Base-by-base conservation (phyloP, 2,113 vertebrate genomes). In the Halcyon senegalensis region DNA sequence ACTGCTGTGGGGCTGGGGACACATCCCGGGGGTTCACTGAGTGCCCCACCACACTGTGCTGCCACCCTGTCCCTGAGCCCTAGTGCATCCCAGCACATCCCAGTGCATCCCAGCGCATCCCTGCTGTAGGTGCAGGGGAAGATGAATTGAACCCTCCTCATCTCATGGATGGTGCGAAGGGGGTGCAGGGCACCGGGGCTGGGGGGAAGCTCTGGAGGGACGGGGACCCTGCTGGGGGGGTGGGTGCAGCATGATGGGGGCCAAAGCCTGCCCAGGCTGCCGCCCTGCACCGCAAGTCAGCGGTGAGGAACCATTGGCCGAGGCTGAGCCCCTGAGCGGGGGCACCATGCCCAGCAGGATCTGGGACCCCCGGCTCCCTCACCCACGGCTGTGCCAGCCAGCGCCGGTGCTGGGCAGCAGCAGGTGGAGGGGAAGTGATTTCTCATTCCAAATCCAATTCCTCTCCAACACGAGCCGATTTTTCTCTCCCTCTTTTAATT, bases 401-500 rank as follows among this genome's bases (percentile, higher is more conserved):
- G 67, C 3, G 0, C 72, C 11, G 1, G 82, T 3, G 0, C 50
- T 0, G 30, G 87, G 80, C 89, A 89, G 60, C 80, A 50, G 75
- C 92, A 66, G 84, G 90, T 39, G 0, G 82, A 81, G 50, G 84
- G 80, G 83, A 89, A 75, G 79, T 0, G 27, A 95, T 96, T 95
- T 94, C 95, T 97, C 87, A 92, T 96, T 96, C 94, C 89, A 68
- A 85, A 87, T 93, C 93, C 95, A 94, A 87, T 95, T 97, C 92
- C 96, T 96, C 79, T 94, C 93, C 87, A 63, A 2, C 76, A 72
- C 46, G 68, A 81, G 84, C 69, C 85, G 90, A 95, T 97, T 97
- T 97, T 95, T 97, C 97, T 96, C 89, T 91, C 92, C 93, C 93
- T 78, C 92, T 95, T 96, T 96, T 93, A 96, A 95, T 96, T 93